phyloP scores from a whole-genome alignment of 1,140 invertebrate genomes.

The Saccostrea glomerata region DNA sequence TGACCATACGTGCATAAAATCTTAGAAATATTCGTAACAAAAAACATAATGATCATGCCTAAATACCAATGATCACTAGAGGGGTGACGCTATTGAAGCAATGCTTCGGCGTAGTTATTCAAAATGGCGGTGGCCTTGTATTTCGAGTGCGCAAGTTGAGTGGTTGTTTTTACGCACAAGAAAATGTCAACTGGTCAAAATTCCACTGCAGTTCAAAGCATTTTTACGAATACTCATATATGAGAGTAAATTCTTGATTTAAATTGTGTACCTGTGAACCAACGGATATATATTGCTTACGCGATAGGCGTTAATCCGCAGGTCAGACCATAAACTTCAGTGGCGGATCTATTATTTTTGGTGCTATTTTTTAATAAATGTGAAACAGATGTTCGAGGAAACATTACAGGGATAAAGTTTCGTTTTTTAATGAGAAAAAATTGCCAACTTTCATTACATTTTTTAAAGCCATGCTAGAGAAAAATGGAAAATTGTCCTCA shows the following conservation, averaged over 20 bases:
- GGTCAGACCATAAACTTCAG: neutral
- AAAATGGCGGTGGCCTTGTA: constrained; percentile 70
- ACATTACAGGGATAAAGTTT: no score
- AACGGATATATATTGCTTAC: neutral
- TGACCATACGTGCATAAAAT: constrained; percentile 72
- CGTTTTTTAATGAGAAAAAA: no score
- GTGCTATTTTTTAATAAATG: no score
- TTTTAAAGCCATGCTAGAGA: no score
- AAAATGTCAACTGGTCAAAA: neutral
- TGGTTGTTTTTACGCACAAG: constrained; percentile 12
- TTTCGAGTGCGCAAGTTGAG: constrained; percentile 35
- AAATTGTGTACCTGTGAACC: neutral
- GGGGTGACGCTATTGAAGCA: constrained; percentile 69
- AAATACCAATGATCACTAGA: constrained; percentile 72
- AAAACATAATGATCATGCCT: constrained; percentile 78
- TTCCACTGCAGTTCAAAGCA: neutral
- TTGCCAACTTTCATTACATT: no score
- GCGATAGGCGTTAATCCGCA: neutral
- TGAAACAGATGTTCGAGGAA: no score
- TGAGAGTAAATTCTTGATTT: neutral
- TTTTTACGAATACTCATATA: neutral
- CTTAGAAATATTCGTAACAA: constrained; percentile 74
- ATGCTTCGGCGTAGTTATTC: constrained; percentile 69
- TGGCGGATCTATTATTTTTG: neutral
- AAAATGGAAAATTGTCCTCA: no score